Percentiles rank a stretch among this genome's conserved stretches.
These are phyloP conservation scores for Lasioglossum lativentre DNA, from an alignment of 2,888 invertebrate genomes.

Conservation along the genomic window DNA sequence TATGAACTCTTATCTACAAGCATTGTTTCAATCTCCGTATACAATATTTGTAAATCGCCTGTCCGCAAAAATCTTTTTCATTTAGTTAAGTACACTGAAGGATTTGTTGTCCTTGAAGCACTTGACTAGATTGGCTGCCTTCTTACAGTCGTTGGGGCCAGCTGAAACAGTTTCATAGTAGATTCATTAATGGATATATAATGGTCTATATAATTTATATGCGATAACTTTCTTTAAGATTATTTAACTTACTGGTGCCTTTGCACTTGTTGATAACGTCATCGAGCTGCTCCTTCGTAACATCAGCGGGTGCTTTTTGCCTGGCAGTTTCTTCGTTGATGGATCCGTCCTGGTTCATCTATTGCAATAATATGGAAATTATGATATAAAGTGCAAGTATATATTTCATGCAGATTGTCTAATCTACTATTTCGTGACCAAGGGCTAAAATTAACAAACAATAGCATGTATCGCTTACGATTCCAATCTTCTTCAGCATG, in stretches of 20 bases:
- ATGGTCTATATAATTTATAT: neutral
- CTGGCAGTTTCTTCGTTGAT: constrained; percentile 48
- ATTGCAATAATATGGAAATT: too few species aligned
- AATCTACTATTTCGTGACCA: too few species aligned
- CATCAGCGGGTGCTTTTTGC: constrained; percentile 5
- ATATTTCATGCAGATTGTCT: too few species aligned
- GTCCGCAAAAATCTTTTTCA: neutral
- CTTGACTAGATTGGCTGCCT: constrained; percentile 21
- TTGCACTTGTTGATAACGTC: constrained; percentile 44
- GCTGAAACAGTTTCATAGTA: constrained; percentile 27
- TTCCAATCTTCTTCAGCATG: constrained; percentile 77
- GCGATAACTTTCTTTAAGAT: neutral
- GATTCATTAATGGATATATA: neutral
- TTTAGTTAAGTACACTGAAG: constrained; percentile 26
- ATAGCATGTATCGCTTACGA: too few species aligned
- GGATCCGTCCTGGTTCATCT: constrained; percentile 57
- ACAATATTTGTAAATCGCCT: neutral
- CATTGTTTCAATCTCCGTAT: neutral
- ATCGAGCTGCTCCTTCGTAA: constrained; percentile 49
- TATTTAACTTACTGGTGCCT: constrained; percentile 29
- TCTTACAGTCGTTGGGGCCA: constrained; percentile 33
- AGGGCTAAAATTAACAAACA: too few species aligned
- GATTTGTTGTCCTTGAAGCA: constrained; percentile 35
- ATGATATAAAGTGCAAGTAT: too few species aligned
- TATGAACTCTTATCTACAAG: constrained; percentile 30